These are phyloP conservation scores for Alcis repandata DNA, from an alignment of 2,888 invertebrate species.

Conservation along the genomic window DNA sequence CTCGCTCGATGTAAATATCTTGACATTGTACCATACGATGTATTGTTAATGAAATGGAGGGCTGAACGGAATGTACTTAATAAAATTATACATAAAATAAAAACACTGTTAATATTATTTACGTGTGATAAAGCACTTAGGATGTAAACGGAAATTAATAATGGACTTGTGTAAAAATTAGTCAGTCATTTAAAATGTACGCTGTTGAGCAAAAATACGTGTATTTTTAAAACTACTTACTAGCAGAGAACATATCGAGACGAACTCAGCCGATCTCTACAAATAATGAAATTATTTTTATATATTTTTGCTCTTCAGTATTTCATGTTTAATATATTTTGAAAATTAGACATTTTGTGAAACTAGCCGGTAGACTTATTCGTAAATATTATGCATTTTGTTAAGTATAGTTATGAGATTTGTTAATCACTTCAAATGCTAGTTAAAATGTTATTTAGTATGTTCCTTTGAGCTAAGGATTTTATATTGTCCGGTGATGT, in stretches of 20 bases:
- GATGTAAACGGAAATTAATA: conserved; percentile 24
- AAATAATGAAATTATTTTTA: conserved; percentile 29
- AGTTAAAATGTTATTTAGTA: conserved; percentile 43
- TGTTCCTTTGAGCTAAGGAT: conserved; percentile 54
- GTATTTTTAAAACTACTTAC: conserved; percentile 24
- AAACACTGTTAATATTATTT: conserved; percentile 54
- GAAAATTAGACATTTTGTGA: conserved; percentile 46
- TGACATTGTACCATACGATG: conserved; percentile 56
- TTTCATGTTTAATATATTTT: conserved; percentile 52
- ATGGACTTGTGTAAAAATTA: conserved; percentile 28
- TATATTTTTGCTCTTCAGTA: conserved; percentile 42
- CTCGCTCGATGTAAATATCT: conserved; percentile 60
- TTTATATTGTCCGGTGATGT: conserved; percentile 67
- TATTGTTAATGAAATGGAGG: conserved; percentile 62
- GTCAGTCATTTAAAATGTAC: conserved; percentile 33
- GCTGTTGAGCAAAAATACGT: conserved; percentile 48
- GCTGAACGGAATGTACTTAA: conserved; percentile 78
- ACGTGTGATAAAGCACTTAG: conserved; percentile 71
- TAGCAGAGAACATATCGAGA: conserved; percentile 26
- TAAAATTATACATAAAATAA: conserved; percentile 56
- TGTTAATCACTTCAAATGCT: conserved; percentile 58
- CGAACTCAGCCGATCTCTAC: conserved; percentile 3
- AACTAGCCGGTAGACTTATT: conserved; percentile 56
- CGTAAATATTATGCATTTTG: conserved; percentile 59
- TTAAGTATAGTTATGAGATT: conserved; percentile 64